phyloP scores from a whole-genome alignment of 2,113 vertebrate genomes.

The Cololabis saira region DNA sequence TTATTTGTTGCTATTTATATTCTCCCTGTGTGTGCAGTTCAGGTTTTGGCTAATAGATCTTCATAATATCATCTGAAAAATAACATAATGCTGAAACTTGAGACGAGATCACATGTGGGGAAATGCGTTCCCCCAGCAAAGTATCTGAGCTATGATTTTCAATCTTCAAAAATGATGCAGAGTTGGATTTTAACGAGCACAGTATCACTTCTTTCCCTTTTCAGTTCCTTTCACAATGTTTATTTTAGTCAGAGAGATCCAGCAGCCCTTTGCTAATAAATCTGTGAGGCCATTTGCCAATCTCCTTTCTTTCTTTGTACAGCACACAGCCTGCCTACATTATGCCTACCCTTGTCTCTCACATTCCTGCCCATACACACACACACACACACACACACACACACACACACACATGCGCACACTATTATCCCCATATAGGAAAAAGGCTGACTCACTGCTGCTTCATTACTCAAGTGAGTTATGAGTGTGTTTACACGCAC shows the following conservation, averaged over 20 bases:
- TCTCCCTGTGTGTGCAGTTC: no score
- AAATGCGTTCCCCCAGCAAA: background rate
- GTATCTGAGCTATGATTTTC: background rate
- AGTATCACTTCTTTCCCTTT: slow-evolving; percentile 3
- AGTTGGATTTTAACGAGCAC: slow-evolving; percentile 21
- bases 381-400: slow-evolving; percentile 1
- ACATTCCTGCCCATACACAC: slow-evolving; percentile 29
- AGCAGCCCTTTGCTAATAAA: slow-evolving; percentile 34
- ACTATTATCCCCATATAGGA: slow-evolving; percentile 35
- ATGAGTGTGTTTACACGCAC: slow-evolving; percentile 71
- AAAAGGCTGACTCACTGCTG: slow-evolving; percentile 70
- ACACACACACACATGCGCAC: slow-evolving; percentile 24
- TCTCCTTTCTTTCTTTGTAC: slow-evolving; percentile 36
- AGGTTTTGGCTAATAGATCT: no score
- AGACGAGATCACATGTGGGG: background rate
- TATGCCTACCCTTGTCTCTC: slow-evolving; percentile 40
- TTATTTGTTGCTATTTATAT: no score
- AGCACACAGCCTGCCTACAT: slow-evolving; percentile 47
- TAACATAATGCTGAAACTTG: background rate
- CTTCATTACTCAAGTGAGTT: slow-evolving; percentile 75
- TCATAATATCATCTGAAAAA: no score
- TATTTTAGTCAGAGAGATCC: slow-evolving; percentile 18
- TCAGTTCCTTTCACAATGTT: background rate
- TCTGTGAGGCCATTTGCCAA: slow-evolving; percentile 41
- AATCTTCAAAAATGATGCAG: background rate